Conservation (phyloP, 2,888 invertebrate genomes). For the Leptinotarsa peninsularis region DNA sequence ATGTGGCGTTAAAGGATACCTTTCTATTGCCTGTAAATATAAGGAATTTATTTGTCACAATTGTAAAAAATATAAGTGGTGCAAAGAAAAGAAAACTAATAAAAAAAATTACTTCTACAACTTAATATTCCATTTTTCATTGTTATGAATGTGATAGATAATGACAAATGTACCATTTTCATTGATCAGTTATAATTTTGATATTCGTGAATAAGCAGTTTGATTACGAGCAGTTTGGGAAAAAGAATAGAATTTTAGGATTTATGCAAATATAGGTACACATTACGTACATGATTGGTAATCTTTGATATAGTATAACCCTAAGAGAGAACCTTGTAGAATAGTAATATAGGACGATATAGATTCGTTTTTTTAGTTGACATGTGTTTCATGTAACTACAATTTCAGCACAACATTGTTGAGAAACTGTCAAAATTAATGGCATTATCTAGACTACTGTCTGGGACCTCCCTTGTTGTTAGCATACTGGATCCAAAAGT, state of each 20-base stretch:
- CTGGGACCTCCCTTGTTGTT: too few relatives aligned
- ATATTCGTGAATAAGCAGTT: not conserved
- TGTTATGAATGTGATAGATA: not conserved
- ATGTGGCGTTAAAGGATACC: constrained; percentile 36
- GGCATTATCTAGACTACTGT: too few relatives aligned
- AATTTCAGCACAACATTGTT: too few relatives aligned
- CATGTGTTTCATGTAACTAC: too few relatives aligned
- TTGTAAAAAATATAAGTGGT: constrained; percentile 34
- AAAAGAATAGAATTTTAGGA: not conserved
- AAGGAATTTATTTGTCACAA: constrained; percentile 36
- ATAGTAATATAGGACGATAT: too few relatives aligned
- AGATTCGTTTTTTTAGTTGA: too few relatives aligned
- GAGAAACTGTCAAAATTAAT: too few relatives aligned
- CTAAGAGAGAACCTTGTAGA: too few relatives aligned
- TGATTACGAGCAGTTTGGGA: not conserved
- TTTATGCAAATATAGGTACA: not conserved
- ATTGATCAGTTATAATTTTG: too few relatives aligned
- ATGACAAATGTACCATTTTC: not conserved
- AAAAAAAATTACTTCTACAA: not conserved
- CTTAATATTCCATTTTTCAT: not conserved
- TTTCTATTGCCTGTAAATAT: constrained; percentile 40
- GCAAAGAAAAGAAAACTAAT: constrained; percentile 16
- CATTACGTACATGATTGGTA: too few relatives aligned
- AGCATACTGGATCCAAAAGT: too few relatives aligned
- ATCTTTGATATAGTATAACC: too few relatives aligned